Evolutionary conservation across 2,888 invertebrate species (phyloP).

Genomic region (Eristalis tenax): DNA sequence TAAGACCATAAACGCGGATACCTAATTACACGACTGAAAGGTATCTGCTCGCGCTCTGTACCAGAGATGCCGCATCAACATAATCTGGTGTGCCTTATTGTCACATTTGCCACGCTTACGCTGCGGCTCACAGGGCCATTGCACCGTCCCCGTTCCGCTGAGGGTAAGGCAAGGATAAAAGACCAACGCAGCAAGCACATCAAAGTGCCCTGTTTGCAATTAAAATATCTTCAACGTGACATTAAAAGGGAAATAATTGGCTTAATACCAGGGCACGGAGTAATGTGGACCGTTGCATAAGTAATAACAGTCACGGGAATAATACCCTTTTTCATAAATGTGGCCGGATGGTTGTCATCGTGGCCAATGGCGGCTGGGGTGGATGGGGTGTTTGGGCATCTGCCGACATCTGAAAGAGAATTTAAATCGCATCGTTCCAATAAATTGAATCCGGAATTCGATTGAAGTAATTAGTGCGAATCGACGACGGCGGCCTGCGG

Average conservation of each 20-base stretch:
- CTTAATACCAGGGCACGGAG: slow-evolving; percentile 42
- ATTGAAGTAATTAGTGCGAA: slow-evolving; percentile 56
- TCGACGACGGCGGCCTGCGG: not conserved
- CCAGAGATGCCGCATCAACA: not conserved
- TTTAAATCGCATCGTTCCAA: slow-evolving; percentile 53
- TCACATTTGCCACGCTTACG: not conserved
- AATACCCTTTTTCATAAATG: slow-evolving; percentile 39
- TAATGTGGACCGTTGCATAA: slow-evolving; percentile 12
- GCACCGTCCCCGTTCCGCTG: not conserved
- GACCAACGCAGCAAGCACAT: not conserved
- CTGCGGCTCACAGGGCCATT: not conserved
- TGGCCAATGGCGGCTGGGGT: not conserved
- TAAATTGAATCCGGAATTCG: slow-evolving; percentile 58
- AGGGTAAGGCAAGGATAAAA: slow-evolving; percentile 3
- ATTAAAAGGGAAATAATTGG: slow-evolving; percentile 65
- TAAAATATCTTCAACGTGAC: slow-evolving; percentile 59
- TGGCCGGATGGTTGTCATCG: slow-evolving; percentile 17
- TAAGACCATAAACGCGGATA: not conserved
- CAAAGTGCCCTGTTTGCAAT: slow-evolving; percentile 43
- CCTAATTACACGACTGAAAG: not conserved
- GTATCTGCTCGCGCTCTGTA: not conserved
- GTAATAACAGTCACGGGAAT: slow-evolving; percentile 6
- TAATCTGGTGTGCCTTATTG: not conserved
- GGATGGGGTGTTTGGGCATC: not conserved
- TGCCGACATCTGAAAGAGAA: slow-evolving; percentile 17